These are phyloP conservation scores for Sceloporus undulatus DNA, from an alignment of 2,113 vertebrate genomes.

Conservation along the genomic window DNA sequence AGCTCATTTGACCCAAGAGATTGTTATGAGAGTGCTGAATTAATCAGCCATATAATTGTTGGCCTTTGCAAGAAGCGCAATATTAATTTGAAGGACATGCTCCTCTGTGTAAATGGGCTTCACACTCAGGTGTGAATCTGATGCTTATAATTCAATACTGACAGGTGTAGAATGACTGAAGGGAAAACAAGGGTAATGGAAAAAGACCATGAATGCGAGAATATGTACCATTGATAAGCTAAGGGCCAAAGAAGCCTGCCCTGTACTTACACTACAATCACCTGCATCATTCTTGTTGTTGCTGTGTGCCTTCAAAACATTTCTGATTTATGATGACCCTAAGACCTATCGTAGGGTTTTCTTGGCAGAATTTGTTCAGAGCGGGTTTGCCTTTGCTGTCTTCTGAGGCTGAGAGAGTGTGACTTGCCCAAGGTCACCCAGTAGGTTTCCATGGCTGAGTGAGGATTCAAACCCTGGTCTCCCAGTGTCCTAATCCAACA, in stretches of 20 bases:
- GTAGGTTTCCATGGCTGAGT: too few relatives aligned
- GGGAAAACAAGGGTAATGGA: neutral
- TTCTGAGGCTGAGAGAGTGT: too few relatives aligned
- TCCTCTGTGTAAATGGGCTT: constrained; percentile 46
- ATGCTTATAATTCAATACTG: constrained; percentile 35
- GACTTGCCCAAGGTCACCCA: too few relatives aligned
- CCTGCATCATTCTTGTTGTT: too few relatives aligned
- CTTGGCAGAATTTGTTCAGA: too few relatives aligned
- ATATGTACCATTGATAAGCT: neutral
- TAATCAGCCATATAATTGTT: accelerated
- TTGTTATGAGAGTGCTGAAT: accelerated
- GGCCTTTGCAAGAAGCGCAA: constrained; percentile 22
- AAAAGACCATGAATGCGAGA: neutral
- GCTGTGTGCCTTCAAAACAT: too few relatives aligned
- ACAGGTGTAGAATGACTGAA: neutral
- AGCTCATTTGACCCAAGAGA: too few relatives aligned
- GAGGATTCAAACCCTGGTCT: too few relatives aligned
- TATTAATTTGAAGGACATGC: constrained; percentile 23
- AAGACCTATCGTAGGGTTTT: too few relatives aligned
- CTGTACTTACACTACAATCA: neutral
- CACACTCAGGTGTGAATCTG: neutral
- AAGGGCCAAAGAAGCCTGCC: neutral
- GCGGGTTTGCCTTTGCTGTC: too few relatives aligned
- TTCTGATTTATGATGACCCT: too few relatives aligned
- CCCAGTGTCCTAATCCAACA: too few relatives aligned